A percentile compares a stretch with the other conserved stretches of the same genome.
These are phyloP conservation scores for Chanos chanos DNA, from an alignment of 2,797 vertebrate genomes.

Conservation along the genomic window DNA sequence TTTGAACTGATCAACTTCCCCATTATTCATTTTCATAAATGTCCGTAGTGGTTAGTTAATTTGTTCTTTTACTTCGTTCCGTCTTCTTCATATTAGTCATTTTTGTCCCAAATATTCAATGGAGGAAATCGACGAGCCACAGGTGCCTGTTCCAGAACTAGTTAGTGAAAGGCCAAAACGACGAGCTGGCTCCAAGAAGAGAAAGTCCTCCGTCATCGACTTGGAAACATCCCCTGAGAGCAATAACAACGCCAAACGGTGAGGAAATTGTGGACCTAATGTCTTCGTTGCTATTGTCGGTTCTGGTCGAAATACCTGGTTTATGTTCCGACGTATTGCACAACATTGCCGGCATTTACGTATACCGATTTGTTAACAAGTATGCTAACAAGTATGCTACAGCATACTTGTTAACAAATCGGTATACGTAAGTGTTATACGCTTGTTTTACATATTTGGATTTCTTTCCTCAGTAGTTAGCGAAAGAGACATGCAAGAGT, in stretches of 20 bases:
- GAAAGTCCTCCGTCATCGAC: constrained; percentile 42
- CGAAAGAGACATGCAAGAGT: too few species aligned
- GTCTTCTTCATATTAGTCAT: background rate
- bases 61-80: background rate
- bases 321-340: too few species aligned
- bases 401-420: too few species aligned
- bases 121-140: constrained; percentile 45
- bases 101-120: constrained; percentile 38
- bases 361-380: too few species aligned
- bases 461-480: too few species aligned
- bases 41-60: background rate
- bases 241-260: constrained; percentile 51
- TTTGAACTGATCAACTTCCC: constrained; percentile 7
- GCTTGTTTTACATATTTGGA: too few species aligned
- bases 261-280: constrained; percentile 27
- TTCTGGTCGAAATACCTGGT: background rate
- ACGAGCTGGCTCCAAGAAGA: constrained; percentile 41
- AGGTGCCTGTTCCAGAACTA: background rate
- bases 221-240: constrained; percentile 31
- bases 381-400: too few species aligned
- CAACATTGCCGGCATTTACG: too few species aligned
- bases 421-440: too few species aligned
- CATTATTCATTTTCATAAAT: constrained; percentile 11
- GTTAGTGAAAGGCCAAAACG: constrained; percentile 32
- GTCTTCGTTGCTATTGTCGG: background rate